These are phyloP conservation scores for Neolamprologus longior DNA, from an alignment of 2,113 vertebrate species.

Conservation along the genomic window DNA sequence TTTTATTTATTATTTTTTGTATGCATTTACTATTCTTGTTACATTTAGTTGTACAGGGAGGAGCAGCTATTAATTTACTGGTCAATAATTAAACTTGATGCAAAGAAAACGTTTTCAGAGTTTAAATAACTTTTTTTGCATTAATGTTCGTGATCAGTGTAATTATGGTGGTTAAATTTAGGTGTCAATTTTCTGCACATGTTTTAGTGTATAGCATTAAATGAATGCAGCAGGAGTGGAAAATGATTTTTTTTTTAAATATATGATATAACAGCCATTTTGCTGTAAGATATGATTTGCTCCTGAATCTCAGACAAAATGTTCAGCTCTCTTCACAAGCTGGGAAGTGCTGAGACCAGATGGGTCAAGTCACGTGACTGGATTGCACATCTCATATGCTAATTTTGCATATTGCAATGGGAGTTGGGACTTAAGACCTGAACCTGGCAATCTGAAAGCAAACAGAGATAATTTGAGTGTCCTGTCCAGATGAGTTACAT, in stretches of 20 bases:
- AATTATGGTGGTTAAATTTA: not conserved
- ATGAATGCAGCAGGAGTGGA: not conserved
- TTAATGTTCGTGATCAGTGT: not conserved
- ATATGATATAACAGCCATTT: not conserved
- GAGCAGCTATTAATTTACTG: not conserved
- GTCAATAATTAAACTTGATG: not conserved
- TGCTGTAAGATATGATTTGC: not conserved
- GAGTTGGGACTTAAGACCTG: not conserved
- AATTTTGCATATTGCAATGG: slow-evolving; percentile 21
- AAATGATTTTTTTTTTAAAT: not conserved
- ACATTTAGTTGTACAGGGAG: not conserved
- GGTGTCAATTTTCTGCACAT: not conserved
- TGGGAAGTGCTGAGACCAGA: not conserved
- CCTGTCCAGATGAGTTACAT: not conserved
- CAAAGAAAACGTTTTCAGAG: not conserved
- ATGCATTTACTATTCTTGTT: not conserved
- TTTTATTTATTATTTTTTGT: not conserved
- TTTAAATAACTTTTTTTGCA: not conserved
- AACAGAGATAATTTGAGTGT: not conserved
- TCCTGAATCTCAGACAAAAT: not conserved
- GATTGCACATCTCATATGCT: not conserved
- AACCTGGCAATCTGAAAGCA: slow-evolving; percentile 10
- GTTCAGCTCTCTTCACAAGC: not conserved
- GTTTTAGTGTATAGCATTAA: not conserved
- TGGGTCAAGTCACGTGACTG: not conserved